Conservation (phyloP, 2,113 vertebrate species). For the Ramphastos sulfuratus region DNA sequence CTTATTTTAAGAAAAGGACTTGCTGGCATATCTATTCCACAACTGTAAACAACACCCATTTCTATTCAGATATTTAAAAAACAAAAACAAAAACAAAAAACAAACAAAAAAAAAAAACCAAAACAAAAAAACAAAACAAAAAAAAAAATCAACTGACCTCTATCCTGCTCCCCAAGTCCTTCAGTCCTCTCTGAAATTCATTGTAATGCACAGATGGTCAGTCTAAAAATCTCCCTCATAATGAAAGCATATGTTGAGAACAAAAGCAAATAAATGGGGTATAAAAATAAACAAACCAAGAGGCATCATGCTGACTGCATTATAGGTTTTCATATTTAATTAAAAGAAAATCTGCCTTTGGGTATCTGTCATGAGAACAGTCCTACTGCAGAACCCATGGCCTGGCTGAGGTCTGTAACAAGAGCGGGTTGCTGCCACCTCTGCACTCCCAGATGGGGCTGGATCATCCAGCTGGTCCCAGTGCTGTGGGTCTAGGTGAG, state of each 20-base stretch:
- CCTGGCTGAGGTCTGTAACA: not conserved
- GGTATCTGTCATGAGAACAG: not conserved
- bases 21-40: not conserved
- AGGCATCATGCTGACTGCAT: constrained; percentile 26
- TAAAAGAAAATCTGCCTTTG: constrained; percentile 30
- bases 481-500: fast-evolving
- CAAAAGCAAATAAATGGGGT: constrained; percentile 21
- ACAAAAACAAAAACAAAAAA: no score
- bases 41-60: not conserved
- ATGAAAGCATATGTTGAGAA: constrained; percentile 11
- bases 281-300: constrained; percentile 40
- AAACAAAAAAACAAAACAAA: not conserved
- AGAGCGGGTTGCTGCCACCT: not conserved
- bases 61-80: not conserved
- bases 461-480: not conserved
- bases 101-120: not conserved
- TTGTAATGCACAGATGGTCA: not conserved
- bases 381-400: not conserved
- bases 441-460: not conserved
- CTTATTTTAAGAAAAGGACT: not conserved
- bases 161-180: not conserved
- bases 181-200: not conserved
- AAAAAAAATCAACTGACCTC: not conserved
- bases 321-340: constrained; percentile 46
- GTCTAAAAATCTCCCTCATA: not conserved